Evolutionary conservation across 35 echinoderm and acorn worm species (phyloP), one percentile per base, ranked within the genome.

Genomic region (Apostichopus parvimensis): DNA sequence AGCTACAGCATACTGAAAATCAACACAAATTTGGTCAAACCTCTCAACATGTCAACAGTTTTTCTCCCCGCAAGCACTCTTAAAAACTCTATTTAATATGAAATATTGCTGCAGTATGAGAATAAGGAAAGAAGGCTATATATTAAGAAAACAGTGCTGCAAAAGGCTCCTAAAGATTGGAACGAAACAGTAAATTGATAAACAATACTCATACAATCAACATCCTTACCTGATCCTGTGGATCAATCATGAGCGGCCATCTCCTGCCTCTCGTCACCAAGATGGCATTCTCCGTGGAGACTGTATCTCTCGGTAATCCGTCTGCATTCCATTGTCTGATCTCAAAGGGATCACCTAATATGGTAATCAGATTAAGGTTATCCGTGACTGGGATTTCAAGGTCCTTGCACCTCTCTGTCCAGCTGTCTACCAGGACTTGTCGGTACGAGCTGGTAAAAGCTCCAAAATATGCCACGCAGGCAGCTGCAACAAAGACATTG

Each of bases 251-350:
- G 14, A 98, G 90, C 0, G 97, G 97, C 97, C 97, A 98, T 15
- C 97, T 54, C 28, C 97, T 75, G 26, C 97, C 97, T 88, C 97
- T 92, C 28, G 97, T 98, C 11, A 98, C 97, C 54, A 98, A 59
- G 20, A 98, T 92, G 34, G 97, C 97, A 93, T 98, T 98, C 90
- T 98, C 97, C 15, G 97, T 98, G 25, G 97, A 98, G 26, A 98
- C 97, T 24, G 87, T 94, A 85, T 98, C 97, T 79, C 97, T 93
- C 0, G 97, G 97, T 52, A 98, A 59, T 22, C 97, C 97, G 72
- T 98, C 97, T 77, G 97, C 93, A 80, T 98, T 98, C 97, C 97
- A 98, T 83, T 98, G 97, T 18, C 97, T 89, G 79, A 98, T 98
- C 87, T 96, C 97, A 93, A 98, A 98, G 8, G 83, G 94, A 90